Conservation (phyloP, 1,140 invertebrate genomes). For the Pogonognathellus flavescens region DNA sequence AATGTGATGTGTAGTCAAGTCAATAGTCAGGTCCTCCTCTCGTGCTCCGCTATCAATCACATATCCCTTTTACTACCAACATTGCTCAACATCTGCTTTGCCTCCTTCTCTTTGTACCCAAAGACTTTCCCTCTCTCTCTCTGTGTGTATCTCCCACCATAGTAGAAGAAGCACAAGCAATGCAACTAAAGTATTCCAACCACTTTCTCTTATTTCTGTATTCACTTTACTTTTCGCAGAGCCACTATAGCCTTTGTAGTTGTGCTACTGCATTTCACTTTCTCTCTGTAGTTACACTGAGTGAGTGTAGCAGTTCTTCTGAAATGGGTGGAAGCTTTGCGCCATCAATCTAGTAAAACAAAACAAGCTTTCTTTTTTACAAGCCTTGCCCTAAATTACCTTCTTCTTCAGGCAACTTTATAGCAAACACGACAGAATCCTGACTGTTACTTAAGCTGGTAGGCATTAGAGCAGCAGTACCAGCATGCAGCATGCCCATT, state of each 20-base stretch:
- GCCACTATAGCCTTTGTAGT: too few species aligned
- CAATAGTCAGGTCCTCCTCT: not conserved
- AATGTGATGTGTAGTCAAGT: too few species aligned
- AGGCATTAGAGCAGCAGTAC: constrained; percentile 1
- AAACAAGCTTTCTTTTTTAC: constrained; percentile 18
- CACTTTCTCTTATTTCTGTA: constrained; percentile 38
- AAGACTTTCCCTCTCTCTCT: not conserved
- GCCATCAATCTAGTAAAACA: constrained; percentile 40
- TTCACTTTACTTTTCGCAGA: constrained; percentile 39
- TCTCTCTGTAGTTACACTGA: not conserved
- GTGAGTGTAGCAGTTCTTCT: not conserved
- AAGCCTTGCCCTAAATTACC: not conserved
- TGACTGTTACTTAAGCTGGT: constrained; percentile 10
- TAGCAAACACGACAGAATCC: not conserved
- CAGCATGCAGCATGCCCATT: constrained; percentile 16
- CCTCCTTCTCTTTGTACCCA: not conserved
- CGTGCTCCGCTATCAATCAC: constrained; percentile 18
- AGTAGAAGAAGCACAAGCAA: not conserved
- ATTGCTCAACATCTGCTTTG: constrained; percentile 5
- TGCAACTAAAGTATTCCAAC: not conserved
- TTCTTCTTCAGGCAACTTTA: not conserved
- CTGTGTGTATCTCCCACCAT: not conserved
- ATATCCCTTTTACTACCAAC: constrained; percentile 1
- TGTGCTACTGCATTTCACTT: not conserved
- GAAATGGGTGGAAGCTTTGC: constrained; percentile 12